Conservation (phyloP, 2,888 invertebrate genomes). For the Caenorhabditis sp. region DNA sequence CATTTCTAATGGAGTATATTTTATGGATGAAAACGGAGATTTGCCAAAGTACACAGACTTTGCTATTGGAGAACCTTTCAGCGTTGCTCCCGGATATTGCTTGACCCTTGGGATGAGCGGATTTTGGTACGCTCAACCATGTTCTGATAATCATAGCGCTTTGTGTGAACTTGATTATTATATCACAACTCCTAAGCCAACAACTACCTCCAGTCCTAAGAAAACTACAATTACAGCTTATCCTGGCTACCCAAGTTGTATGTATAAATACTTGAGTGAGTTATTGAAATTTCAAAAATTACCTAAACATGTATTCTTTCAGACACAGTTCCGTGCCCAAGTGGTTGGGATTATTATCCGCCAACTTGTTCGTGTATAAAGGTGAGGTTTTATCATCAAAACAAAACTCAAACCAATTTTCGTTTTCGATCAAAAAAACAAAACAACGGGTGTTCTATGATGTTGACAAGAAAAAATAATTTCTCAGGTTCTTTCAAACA, state of each 20-base stretch:
- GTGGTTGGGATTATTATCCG: slow-evolving; percentile 42
- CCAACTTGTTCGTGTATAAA: slow-evolving; percentile 34
- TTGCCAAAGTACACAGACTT: slow-evolving; percentile 37
- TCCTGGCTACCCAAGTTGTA: slow-evolving; percentile 27
- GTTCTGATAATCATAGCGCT: slow-evolving; percentile 28
- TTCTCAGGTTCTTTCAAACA: slow-evolving; percentile 28
- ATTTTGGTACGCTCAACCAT: slow-evolving; percentile 39
- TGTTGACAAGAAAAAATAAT: background rate
- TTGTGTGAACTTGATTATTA: slow-evolving; percentile 29
- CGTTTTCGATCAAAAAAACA: no score
- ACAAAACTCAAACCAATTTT: no score
- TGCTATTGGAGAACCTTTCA: slow-evolving; percentile 39
- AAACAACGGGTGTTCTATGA: background rate
- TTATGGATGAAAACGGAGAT: slow-evolving; percentile 26
- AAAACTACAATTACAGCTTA: background rate
- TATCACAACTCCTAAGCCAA: slow-evolving; percentile 5
- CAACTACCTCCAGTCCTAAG: slow-evolving; percentile 1
- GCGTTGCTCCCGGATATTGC: slow-evolving; percentile 29
- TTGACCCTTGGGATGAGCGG: slow-evolving; percentile 38
- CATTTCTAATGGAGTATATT: slow-evolving; percentile 31
- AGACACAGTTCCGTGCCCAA: slow-evolving; percentile 37
- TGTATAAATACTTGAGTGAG: slow-evolving; percentile 41
- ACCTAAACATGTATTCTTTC: background rate
- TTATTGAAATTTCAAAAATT: background rate
- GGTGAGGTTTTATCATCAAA: slow-evolving; percentile 1